phyloP scores from a whole-genome alignment of 2,888 invertebrate genomes.

The Cetonia aurata region DNA sequence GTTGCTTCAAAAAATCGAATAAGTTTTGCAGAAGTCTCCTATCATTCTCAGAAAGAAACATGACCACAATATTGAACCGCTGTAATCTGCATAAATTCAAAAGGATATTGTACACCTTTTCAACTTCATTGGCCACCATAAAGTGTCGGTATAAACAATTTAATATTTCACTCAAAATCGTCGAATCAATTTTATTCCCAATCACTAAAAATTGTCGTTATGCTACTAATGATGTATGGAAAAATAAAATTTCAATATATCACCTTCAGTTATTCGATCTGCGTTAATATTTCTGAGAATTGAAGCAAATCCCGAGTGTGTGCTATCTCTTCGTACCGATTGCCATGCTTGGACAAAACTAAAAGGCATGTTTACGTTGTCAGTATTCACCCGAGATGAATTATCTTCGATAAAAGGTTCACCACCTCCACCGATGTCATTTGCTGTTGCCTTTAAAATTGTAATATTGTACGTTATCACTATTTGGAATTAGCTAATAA shows the following conservation, averaged over 20 bases:
- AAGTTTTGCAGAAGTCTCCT: conserved; percentile 56
- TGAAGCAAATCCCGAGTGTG: conserved; percentile 59
- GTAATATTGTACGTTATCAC: too few species aligned
- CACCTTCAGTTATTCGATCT: conserved; percentile 56
- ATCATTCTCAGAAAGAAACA: conserved; percentile 63
- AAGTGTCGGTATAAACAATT: conserved; percentile 63
- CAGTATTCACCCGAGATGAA: conserved; percentile 21
- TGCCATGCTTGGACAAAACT: conserved; percentile 64
- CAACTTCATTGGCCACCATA: conserved; percentile 58
- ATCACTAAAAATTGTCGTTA: conserved; percentile 59
- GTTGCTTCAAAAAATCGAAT: conserved; percentile 58
- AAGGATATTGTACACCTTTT: conserved; percentile 57
- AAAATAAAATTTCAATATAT: conserved; percentile 19
- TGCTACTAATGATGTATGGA: neutral
- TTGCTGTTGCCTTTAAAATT: conserved; percentile 34
- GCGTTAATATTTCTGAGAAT: conserved; percentile 59
- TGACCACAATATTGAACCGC: conserved; percentile 62
- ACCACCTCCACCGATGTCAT: conserved; percentile 50
- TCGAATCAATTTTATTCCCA: conserved; percentile 65
- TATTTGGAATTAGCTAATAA: too few species aligned
- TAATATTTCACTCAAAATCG: conserved; percentile 63
- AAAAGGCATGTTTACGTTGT: conserved; percentile 58
- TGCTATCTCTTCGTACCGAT: conserved; percentile 58
- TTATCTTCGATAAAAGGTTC: conserved; percentile 48
- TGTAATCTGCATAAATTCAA: conserved; percentile 58